phyloP scores from a whole-genome alignment of 2,113 vertebrate species.

The Ursus arctos region DNA sequence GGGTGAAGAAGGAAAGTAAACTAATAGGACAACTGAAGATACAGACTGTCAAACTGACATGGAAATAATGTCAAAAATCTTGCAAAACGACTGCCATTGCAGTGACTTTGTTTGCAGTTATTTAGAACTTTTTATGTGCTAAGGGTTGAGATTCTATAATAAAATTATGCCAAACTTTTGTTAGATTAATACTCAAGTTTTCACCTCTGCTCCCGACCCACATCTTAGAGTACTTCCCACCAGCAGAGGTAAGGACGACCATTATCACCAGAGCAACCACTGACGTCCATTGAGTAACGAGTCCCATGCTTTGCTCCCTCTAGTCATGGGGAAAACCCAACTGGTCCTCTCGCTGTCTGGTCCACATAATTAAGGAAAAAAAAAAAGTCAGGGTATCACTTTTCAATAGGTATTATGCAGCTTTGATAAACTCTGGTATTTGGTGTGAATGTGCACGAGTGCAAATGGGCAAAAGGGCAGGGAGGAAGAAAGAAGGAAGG shows the following conservation, averaged over 20 bases:
- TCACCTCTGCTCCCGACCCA: background rate
- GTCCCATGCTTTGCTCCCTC: background rate
- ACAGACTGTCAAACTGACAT: background rate
- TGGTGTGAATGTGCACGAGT: background rate
- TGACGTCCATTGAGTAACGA: background rate
- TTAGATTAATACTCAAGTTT: background rate
- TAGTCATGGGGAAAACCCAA: background rate
- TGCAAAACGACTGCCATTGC: background rate
- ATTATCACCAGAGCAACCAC: too few species aligned
- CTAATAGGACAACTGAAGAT: background rate
- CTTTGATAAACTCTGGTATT: background rate
- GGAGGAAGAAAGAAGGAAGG: background rate
- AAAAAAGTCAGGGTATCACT: background rate
- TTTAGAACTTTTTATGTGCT: background rate
- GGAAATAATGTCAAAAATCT: slow-evolving; percentile 18
- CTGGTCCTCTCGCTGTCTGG: background rate
- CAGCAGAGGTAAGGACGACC: background rate
- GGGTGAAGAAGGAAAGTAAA: background rate
- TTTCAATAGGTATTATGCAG: background rate
- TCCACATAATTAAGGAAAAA: background rate
- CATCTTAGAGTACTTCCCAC: background rate
- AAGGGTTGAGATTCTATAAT: background rate
- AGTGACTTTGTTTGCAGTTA: slow-evolving; percentile 20
- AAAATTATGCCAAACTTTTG: background rate
- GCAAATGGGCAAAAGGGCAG: background rate